phyloP scores from a whole-genome alignment of 1,140 invertebrate species.

The Sinonovacula constricta region DNA sequence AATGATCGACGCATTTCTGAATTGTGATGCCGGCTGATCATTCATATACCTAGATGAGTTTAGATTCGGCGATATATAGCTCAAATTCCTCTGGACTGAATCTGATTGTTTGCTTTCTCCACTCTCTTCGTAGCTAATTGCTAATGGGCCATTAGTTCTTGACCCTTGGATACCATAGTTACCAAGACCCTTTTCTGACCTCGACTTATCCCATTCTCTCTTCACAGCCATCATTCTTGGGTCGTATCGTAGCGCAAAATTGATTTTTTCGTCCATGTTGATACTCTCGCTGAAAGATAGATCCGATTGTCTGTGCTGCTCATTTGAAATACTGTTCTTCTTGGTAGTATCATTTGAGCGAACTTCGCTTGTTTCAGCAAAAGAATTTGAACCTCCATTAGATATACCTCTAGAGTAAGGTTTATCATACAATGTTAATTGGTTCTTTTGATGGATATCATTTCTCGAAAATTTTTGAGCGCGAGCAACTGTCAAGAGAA shows the following conservation, averaged over 20 bases:
- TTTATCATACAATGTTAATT: background rate
- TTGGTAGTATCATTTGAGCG: background rate
- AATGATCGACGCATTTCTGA: too few species aligned
- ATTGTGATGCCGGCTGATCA: too few species aligned
- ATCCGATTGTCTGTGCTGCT: background rate
- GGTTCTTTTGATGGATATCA: background rate
- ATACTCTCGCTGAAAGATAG: conserved; percentile 12
- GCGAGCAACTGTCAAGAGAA: background rate
- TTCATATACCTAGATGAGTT: too few species aligned
- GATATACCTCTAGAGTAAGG: background rate
- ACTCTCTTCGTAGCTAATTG: background rate
- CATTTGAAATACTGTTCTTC: background rate
- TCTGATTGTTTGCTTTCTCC: background rate
- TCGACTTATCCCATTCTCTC: conserved; percentile 4
- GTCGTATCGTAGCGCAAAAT: conserved; percentile 38
- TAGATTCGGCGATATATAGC: background rate
- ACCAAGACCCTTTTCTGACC: background rate
- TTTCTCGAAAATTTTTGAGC: background rate
- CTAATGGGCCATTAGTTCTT: background rate
- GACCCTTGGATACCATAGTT: background rate
- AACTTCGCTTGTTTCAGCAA: background rate
- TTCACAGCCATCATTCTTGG: conserved; percentile 26
- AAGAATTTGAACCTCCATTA: background rate
- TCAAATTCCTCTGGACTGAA: background rate
- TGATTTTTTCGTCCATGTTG: conserved; percentile 36